A percentile compares a stretch with the other conserved stretches of the same genome.
These are phyloP conservation scores for Echinops telfairi DNA, from an alignment of 2,113 vertebrate species.

Conservation along the genomic window DNA sequence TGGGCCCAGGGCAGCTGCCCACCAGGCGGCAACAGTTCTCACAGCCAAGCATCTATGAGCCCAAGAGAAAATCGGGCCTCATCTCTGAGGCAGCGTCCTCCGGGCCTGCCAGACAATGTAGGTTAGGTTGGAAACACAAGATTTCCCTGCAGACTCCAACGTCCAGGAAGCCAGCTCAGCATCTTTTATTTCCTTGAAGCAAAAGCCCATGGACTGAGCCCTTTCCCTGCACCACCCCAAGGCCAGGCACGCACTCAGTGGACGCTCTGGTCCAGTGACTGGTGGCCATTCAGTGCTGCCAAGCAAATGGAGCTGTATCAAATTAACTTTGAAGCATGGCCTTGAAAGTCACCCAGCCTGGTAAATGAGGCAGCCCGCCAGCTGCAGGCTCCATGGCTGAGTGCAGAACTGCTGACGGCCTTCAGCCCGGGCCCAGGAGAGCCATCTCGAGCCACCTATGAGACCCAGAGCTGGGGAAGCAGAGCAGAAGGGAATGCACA, in stretches of 20 bases:
- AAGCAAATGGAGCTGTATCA: slow-evolving; percentile 27
- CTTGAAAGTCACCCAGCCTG: slow-evolving; percentile 65
- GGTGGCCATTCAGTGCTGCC: neutral
- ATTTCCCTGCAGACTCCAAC: neutral
- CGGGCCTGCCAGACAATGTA: no score
- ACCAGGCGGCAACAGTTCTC: rapidly evolving
- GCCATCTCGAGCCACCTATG: slow-evolving; percentile 19
- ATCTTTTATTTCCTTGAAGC: neutral
- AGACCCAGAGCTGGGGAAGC: neutral
- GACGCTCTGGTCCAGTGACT: rapidly evolving
- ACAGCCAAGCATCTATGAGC: neutral
- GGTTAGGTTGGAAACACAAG: neutral
- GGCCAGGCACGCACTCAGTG: neutral
- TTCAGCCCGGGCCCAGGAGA: neutral
- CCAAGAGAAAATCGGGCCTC: neutral
- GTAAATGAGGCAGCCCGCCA: neutral
- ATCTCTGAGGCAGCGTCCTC: neutral
- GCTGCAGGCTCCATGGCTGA: neutral
- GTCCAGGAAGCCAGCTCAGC: neutral
- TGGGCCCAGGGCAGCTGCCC: neutral
- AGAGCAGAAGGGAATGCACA: neutral
- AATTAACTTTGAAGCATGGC: slow-evolving; percentile 42
- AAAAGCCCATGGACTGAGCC: neutral
- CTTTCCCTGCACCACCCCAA: neutral
- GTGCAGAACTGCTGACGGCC: slow-evolving; percentile 35